phyloP scores from a whole-genome alignment of 2,113 vertebrate species.

The Gavia stellata region DNA sequence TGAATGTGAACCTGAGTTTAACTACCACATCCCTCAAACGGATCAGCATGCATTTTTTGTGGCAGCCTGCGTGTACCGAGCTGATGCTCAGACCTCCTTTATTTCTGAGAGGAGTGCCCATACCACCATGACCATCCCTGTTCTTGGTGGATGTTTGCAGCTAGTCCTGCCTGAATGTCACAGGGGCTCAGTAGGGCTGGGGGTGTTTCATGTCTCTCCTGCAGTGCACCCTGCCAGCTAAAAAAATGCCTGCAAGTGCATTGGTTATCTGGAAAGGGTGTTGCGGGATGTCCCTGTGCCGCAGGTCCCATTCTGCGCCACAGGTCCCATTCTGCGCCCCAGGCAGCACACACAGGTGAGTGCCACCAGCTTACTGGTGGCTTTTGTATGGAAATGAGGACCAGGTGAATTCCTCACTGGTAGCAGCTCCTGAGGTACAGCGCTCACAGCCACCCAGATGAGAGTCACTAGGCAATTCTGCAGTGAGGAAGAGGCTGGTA shows the following conservation, averaged over 20 bases:
- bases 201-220: neutral
- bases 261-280: neutral
- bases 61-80: neutral
- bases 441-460: neutral
- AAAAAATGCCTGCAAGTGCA: neutral
- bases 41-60: neutral
- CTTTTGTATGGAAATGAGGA: neutral
- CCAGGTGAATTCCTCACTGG: neutral
- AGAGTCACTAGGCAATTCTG: neutral
- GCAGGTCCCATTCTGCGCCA: neutral
- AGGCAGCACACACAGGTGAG: neutral
- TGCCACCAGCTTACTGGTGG: neutral
- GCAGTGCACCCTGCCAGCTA: neutral
- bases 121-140: neutral
- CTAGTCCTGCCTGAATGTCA: neutral
- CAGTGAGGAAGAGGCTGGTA: neutral
- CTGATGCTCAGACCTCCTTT: neutral
- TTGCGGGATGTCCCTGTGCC: neutral
- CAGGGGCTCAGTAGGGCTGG: neutral
- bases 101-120: no score
- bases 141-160: neutral
- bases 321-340: neutral
- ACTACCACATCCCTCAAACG: neutral
- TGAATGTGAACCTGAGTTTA: neutral
- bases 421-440: neutral